Evolutionary conservation across 1,140 invertebrate species (phyloP).

Genomic region (Dendrolimus punctatus): DNA sequence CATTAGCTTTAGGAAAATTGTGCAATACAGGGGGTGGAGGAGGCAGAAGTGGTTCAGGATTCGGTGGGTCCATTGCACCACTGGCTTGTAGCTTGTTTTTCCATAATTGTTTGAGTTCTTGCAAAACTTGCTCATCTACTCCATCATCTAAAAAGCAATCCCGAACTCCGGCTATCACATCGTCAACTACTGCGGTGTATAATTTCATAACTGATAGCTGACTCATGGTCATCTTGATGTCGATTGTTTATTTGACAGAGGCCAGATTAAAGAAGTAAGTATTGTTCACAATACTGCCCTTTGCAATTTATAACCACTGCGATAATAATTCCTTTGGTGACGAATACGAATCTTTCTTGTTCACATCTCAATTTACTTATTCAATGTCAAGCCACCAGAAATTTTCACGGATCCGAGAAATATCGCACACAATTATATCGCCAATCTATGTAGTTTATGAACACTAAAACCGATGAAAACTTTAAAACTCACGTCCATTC

Average conservation of each 20-base stretch:
- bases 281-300: too few species aligned
- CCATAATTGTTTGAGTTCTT: slow-evolving; percentile 96
- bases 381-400: slow-evolving; percentile 52
- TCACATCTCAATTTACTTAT: slow-evolving; percentile 57
- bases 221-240: slow-evolving; percentile 54
- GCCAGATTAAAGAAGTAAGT: background rate
- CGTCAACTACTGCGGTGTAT: slow-evolving; percentile 97
- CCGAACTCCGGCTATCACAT: slow-evolving; percentile 93
- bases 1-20: slow-evolving; percentile 73
- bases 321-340: slow-evolving; percentile 21
- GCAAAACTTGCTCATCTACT: slow-evolving; percentile 96
- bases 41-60: slow-evolving; percentile 71
- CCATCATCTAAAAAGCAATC: slow-evolving; percentile 98
- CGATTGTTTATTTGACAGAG: background rate
- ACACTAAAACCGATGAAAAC: slow-evolving; percentile 7
- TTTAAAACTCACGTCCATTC: slow-evolving; percentile 25
- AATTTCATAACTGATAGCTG: slow-evolving; percentile 77
- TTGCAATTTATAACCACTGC: slow-evolving; percentile 4
- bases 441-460: too few species aligned
- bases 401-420: slow-evolving; percentile 29
- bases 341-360: slow-evolving; percentile 49
- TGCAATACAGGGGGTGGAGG: slow-evolving; percentile 70
- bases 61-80: slow-evolving; percentile 87
- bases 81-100: slow-evolving; percentile 89
- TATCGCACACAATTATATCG: too few species aligned